These are phyloP conservation scores for Apamea monoglypha DNA, from an alignment of 2,888 invertebrate species.

Conservation along the genomic window DNA sequence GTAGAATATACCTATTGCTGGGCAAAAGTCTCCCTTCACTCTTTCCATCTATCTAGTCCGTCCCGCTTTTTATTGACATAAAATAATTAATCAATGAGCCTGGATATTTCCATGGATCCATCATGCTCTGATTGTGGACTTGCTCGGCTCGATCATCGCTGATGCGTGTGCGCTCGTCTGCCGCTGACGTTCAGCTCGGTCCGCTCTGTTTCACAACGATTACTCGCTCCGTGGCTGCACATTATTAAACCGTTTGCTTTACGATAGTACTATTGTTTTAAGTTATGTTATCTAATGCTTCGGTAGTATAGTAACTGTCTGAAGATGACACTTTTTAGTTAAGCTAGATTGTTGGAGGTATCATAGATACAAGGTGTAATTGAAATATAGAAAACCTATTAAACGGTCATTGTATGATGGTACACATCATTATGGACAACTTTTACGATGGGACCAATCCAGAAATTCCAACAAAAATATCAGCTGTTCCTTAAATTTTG, in stretches of 20 bases:
- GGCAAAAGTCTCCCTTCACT: background rate
- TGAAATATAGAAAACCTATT: background rate
- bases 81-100: slow-evolving; percentile 20
- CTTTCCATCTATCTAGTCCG: background rate
- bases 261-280: background rate
- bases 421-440: background rate
- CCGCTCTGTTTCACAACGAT: slow-evolving; percentile 67
- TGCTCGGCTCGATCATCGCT: slow-evolving; percentile 5
- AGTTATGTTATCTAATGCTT: slow-evolving; percentile 39
- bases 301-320: slow-evolving; percentile 1
- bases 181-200: slow-evolving; percentile 48
- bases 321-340: slow-evolving; percentile 10
- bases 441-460: background rate
- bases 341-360: background rate
- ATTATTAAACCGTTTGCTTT: slow-evolving; percentile 46
- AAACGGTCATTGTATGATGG: background rate
- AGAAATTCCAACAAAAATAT: background rate
- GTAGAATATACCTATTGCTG: no score
- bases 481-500: background rate
- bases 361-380: background rate
- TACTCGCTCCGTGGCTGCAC: slow-evolving; percentile 48
- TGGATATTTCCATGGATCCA: slow-evolving; percentile 10
- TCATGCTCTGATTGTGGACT: slow-evolving; percentile 58
- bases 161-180: slow-evolving; percentile 56
- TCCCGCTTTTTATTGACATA: background rate